Conservation (phyloP, 2,113 vertebrate genomes). For the Tinamus guttatus region DNA sequence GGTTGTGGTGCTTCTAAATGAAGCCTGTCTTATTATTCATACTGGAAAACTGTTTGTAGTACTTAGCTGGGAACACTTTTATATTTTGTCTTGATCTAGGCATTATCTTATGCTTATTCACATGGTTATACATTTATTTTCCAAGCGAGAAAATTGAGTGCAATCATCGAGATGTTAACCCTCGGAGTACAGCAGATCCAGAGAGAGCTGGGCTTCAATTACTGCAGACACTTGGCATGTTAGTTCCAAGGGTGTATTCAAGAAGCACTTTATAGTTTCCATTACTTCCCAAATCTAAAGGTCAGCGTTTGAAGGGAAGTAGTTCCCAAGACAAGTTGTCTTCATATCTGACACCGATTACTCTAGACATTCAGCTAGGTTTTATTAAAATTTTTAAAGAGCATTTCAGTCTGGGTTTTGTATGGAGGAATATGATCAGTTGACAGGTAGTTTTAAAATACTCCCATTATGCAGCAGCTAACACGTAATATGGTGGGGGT, state of each 20-base stretch:
- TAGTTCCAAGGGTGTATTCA: constrained; percentile 66
- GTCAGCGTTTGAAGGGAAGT: constrained; percentile 60
- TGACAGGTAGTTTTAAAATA: constrained; percentile 49
- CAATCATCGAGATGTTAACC: constrained; percentile 48
- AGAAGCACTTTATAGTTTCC: constrained; percentile 69
- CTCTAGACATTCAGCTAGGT: constrained; percentile 45
- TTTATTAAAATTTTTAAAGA: constrained; percentile 50
- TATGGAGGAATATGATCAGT: neutral
- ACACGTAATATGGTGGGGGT: neutral
- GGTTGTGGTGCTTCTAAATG: constrained; percentile 62
- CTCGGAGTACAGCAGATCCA: constrained; percentile 16
- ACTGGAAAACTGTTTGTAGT: constrained; percentile 78
- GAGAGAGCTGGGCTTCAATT: constrained; percentile 43
- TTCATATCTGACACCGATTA: constrained; percentile 60
- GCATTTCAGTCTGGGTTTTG: constrained; percentile 34
- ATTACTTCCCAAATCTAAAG: constrained; percentile 71
- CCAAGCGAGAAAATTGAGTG: constrained; percentile 45
- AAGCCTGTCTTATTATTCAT: constrained; percentile 68
- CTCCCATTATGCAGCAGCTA: constrained; percentile 12
- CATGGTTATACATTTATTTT: constrained; percentile 72
- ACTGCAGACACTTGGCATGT: constrained; percentile 29
- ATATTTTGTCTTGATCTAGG: constrained; percentile 78
- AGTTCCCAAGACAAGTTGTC: constrained; percentile 54
- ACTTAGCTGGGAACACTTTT: constrained; percentile 65
- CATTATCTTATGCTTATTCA: constrained; percentile 82